Percentiles rank a stretch among this genome's conserved stretches.
phyloP scores from a whole-genome alignment of 2,797 vertebrate genomes.

The Neosilurus hyrtlii region DNA sequence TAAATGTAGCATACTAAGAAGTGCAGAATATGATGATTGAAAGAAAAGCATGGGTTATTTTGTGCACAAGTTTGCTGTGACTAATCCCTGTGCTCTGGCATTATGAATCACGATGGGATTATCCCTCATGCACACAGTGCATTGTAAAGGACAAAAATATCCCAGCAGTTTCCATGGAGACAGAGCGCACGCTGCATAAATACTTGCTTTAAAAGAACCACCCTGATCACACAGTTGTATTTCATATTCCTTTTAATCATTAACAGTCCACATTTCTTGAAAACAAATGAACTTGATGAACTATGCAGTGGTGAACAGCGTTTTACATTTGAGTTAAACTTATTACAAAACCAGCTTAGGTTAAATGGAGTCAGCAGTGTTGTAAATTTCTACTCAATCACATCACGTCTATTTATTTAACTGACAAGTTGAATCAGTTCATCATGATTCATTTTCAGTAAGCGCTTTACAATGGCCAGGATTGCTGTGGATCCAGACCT shows the following conservation, averaged over 20 bases:
- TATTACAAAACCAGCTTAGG: neutral
- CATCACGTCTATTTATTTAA: neutral
- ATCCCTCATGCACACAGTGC: constrained; percentile 8
- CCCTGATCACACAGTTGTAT: neutral
- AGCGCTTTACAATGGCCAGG: neutral
- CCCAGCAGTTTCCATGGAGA: constrained; percentile 39
- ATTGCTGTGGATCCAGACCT: too few species aligned
- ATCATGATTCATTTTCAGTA: neutral
- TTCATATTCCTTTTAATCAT: constrained; percentile 1
- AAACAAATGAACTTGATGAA: neutral
- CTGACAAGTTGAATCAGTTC: neutral
- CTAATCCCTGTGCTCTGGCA: constrained; percentile 5
- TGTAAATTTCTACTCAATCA: neutral
- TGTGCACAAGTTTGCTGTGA: neutral
- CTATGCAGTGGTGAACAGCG: neutral
- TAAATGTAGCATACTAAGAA: constrained; percentile 28
- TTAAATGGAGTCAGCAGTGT: neutral
- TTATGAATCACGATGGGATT: constrained; percentile 11
- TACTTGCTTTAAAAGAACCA: neutral
- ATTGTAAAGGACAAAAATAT: constrained; percentile 36
- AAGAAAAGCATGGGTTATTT: neutral
- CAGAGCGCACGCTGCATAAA: neutral
- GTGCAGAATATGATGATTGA: neutral
- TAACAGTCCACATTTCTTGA: neutral
- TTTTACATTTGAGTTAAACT: neutral